Evolutionary conservation across 2,797 vertebrate species (phyloP).

Genomic region (Xiphorhynchus erythropygius): DNA sequence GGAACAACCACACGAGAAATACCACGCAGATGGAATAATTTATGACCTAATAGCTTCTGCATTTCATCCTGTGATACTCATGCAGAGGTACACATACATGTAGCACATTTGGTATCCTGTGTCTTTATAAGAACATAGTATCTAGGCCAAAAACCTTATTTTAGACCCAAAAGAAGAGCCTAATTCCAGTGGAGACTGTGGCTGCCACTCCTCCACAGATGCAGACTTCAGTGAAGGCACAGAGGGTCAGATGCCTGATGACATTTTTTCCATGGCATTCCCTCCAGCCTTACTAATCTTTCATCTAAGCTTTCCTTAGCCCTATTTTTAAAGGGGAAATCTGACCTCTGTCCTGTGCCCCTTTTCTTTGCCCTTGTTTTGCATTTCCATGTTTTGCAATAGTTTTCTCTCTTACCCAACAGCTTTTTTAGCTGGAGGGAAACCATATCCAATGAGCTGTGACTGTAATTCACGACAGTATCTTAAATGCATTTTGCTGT

Average conservation of each 20-base stretch:
- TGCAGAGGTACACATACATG: not conserved
- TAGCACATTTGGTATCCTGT: slow-evolving; percentile 9
- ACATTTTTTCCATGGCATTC: slow-evolving; percentile 73
- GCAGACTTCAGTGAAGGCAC: slow-evolving; percentile 60
- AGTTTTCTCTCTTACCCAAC: not conserved
- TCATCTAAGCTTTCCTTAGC: slow-evolving; percentile 72
- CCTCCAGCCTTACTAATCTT: slow-evolving; percentile 69
- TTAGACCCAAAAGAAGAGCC: slow-evolving; percentile 49
- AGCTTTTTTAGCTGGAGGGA: not conserved
- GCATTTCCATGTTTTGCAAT: slow-evolving; percentile 39
- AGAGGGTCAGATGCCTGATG: slow-evolving; percentile 69
- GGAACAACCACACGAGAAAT: not conserved
- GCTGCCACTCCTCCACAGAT: slow-evolving; percentile 66
- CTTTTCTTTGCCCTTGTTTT: slow-evolving; percentile 68
- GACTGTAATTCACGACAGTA: not conserved
- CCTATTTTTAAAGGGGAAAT: slow-evolving; percentile 74
- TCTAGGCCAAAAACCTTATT: slow-evolving; percentile 46
- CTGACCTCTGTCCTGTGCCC: slow-evolving; percentile 67
- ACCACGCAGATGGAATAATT: not conserved
- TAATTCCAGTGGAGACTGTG: slow-evolving; percentile 31
- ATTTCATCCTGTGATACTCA: not conserved
- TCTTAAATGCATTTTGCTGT: slow-evolving; percentile 7
- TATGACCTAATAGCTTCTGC: not conserved
- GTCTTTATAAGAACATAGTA: slow-evolving; percentile 60
- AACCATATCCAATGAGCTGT: not conserved